Evolutionary conservation across 2,113 vertebrate genomes (phyloP).

Genomic region (Hiodon alosoides): DNA sequence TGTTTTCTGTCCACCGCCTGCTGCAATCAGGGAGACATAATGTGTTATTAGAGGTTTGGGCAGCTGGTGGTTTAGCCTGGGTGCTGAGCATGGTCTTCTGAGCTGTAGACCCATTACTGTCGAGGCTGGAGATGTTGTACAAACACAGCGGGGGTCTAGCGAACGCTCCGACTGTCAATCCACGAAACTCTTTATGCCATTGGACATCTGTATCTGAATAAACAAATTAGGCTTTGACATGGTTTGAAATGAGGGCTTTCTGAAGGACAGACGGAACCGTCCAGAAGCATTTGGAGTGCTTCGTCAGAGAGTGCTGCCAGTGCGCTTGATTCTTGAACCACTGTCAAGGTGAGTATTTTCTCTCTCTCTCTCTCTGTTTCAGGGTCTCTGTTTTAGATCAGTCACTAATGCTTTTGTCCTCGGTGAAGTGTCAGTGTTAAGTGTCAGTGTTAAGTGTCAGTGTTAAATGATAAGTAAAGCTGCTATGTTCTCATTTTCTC

Average conservation of each 20-base stretch:
- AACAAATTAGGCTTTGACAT: slow-evolving; percentile 46
- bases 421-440: too few species aligned
- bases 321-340: slow-evolving; percentile 31
- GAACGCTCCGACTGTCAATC: slow-evolving; percentile 41
- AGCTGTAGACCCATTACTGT: slow-evolving; percentile 58
- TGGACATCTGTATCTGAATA: slow-evolving; percentile 52
- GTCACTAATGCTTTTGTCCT: too few species aligned
- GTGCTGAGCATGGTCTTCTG: slow-evolving; percentile 51
- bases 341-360: slow-evolving; percentile 41
- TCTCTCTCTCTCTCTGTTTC: slow-evolving; percentile 8
- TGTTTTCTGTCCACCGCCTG: slow-evolving; percentile 57
- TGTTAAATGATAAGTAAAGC: too few species aligned
- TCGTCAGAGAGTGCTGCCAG: slow-evolving; percentile 22
- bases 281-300: slow-evolving; percentile 32
- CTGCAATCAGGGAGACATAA: slow-evolving; percentile 49
- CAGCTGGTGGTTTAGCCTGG: slow-evolving; percentile 55
- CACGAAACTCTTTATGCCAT: slow-evolving; percentile 53
- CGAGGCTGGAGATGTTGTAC: slow-evolving; percentile 59
- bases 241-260: slow-evolving; percentile 27
- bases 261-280: slow-evolving; percentile 35
- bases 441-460: too few species aligned
- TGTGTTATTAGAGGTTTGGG: slow-evolving; percentile 62
- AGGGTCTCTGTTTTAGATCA: too few species aligned
- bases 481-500: too few species aligned
- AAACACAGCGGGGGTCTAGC: slow-evolving; percentile 41